Evolutionary conservation across 2,888 invertebrate species (phyloP), one percentile per base, ranked within the genome.

Genomic region (Stenodema calcarata): DNA sequence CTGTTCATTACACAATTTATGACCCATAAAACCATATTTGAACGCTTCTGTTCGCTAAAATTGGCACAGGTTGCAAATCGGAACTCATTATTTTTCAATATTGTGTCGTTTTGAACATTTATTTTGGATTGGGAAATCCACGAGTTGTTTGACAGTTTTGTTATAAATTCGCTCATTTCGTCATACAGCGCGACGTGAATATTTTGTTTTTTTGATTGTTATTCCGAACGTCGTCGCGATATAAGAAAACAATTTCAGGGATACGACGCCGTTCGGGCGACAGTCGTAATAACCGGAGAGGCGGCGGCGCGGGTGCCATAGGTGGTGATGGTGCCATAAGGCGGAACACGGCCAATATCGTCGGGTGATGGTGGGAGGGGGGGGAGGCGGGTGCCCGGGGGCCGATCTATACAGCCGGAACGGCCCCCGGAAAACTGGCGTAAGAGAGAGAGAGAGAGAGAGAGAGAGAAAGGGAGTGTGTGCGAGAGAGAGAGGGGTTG

Each of bases 331-430:
- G 80, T 62, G 42, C 82, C 82, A 82, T 82, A 82, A 82, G 82
- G 82, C 62, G 41, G 23, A 82, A 82, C 82, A 82, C 50, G 41
- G 30, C 82, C 82, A 82, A 82, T 82, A 82, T 62, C 62, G 7
- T 4, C 7, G 23, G 6, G 62, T 9, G n/a, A 9, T 4, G 6
- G 35, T 1, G 30, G 11, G 7, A 70, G 28, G 70, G 70, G 54
- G 54, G 3, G 75, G 78, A 42, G 44, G 18, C 4, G 35, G 75
- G 11, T 28, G 2, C 2, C 44, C 44, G 18, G 78, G 78, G 23
- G 18, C 18, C 35, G 78, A 78, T 78, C 78, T 23, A 78, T 78
- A 78, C 78, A 44, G 78, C 44, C 9, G 78, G 44, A 44, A 78
- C 47, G 14, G 44, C 44, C 78, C 44, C 30, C 41, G 35, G 41